Percentiles rank a stretch among this genome's conserved stretches.
Evolutionary conservation across 2,888 invertebrate genomes (phyloP).

Genomic region (Phasia obesa): DNA sequence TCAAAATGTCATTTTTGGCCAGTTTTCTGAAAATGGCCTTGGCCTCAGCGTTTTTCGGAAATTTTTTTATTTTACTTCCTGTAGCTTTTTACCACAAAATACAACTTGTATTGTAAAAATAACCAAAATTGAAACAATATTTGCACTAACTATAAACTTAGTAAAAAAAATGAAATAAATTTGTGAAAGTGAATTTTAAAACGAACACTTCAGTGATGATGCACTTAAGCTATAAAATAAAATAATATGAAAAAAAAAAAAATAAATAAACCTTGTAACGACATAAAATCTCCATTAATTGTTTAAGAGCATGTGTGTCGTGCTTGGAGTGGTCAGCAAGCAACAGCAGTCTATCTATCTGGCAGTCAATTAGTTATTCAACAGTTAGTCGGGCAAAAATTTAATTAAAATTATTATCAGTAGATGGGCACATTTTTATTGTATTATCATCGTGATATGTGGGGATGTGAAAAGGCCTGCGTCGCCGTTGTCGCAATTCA

Average conservation of each 20-base stretch:
- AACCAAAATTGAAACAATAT: neutral
- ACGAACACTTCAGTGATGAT: constrained; percentile 38
- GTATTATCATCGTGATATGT: constrained; percentile 32
- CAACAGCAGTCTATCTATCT: no score
- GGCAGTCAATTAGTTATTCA: neutral
- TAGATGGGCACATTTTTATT: constrained; percentile 43
- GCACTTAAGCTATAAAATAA: constrained; percentile 33
- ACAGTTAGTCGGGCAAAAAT: constrained; percentile 27
- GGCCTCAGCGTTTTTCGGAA: no score
- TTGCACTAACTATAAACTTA: neutral
- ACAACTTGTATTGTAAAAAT: no score
- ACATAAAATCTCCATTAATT: constrained; percentile 61
- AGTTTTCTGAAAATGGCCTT: no score
- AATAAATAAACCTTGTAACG: constrained; percentile 10
- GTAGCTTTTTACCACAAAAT: no score
- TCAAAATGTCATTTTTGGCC: no score
- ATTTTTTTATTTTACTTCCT: no score
- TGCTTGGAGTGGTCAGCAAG: neutral
- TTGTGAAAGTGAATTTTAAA: constrained; percentile 29
- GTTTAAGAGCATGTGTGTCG: constrained; percentile 51
- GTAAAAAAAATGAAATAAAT: constrained; percentile 34
- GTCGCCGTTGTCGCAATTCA: constrained; percentile 1
- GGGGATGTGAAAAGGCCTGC: neutral
- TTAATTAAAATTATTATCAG: constrained; percentile 67
- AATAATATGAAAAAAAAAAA: constrained; percentile 16